Evolutionary conservation across 2,113 vertebrate species (phyloP).

Genomic region (Cynopterus brachyotis): DNA sequence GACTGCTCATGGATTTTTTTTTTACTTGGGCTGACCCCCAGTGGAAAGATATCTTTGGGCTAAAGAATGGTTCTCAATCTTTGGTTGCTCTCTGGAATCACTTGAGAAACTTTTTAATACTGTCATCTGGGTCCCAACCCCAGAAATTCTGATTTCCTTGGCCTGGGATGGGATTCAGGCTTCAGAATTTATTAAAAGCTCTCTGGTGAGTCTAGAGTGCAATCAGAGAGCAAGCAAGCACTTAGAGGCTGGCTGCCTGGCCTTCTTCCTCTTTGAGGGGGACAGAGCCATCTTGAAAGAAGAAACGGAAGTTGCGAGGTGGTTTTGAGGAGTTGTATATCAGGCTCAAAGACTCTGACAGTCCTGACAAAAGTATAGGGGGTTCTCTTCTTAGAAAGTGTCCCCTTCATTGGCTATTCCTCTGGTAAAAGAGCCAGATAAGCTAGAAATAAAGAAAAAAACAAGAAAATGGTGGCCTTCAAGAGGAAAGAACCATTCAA

Average conservation of each 20-base stretch:
- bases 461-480: not conserved
- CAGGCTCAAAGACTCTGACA: not conserved
- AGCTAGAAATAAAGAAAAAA: not conserved
- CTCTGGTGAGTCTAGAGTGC: not conserved
- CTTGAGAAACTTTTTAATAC: not conserved
- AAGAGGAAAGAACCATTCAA: conserved; percentile 8
- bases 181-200: not conserved
- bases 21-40: not conserved
- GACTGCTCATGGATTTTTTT: not conserved
- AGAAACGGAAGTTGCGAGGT: not conserved
- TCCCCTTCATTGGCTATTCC: not conserved
- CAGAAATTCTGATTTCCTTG: not conserved
- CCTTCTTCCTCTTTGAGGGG: not conserved
- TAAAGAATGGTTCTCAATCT: not conserved
- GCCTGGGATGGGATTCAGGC: not conserved
- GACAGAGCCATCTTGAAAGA: not conserved
- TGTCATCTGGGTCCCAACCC: not conserved
- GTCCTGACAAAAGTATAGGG: not conserved
- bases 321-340: not conserved
- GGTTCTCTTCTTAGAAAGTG: not conserved
- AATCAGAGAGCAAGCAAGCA: not conserved
- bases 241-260: not conserved
- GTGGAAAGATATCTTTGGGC: not conserved
- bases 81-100: not conserved
- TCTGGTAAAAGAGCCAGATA: not conserved